These are phyloP conservation scores for Ridgeia piscesae DNA, from an alignment of 1,140 invertebrate species.

Conservation along the genomic window DNA sequence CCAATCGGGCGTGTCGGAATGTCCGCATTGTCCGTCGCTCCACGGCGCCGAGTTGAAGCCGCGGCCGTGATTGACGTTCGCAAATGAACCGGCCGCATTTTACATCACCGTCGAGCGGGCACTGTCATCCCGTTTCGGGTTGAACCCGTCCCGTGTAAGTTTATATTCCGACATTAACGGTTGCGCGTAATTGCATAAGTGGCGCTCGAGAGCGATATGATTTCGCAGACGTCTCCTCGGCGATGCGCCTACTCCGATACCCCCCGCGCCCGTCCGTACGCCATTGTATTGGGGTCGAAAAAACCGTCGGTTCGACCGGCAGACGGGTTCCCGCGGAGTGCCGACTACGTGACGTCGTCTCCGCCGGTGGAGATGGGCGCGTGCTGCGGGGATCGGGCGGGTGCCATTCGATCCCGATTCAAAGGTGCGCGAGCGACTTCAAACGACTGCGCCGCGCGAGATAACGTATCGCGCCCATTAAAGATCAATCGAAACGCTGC, in stretches of 20 bases:
- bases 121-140: background rate
- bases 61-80: background rate
- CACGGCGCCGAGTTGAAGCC: background rate
- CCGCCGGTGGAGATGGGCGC: background rate
- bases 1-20: background rate
- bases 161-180: conserved; percentile 1
- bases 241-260: background rate
- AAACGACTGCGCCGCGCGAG: background rate
- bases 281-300: background rate
- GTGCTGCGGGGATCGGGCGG: background rate
- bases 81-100: background rate
- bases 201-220: background rate
- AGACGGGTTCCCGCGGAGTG: background rate
- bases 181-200: background rate
- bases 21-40: background rate
- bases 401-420: background rate
- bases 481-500: background rate
- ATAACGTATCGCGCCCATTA: background rate
- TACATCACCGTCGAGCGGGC: background rate
- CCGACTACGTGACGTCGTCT: too few species aligned
- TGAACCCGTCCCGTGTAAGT: background rate
- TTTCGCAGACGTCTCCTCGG: background rate
- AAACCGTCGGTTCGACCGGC: background rate
- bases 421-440: background rate
- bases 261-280: background rate